phyloP scores from a whole-genome alignment of 1,140 invertebrate genomes.

The Caenorhabditis tropicalis region DNA sequence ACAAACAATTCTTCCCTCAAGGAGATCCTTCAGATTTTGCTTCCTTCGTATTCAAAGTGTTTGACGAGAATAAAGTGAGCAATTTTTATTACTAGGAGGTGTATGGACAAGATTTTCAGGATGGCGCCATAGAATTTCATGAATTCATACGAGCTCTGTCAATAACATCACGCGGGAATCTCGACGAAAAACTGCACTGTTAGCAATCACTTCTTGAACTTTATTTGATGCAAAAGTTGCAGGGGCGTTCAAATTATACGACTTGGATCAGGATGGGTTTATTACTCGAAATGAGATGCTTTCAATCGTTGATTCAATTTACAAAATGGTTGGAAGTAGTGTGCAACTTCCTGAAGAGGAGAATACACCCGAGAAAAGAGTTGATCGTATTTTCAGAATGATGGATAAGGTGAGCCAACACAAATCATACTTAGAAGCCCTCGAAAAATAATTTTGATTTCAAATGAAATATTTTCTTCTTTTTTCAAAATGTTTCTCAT shows the following conservation, averaged over 20 bases:
- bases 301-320: constrained; percentile 97
- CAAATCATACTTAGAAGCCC: background rate
- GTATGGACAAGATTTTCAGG: constrained; percentile 78
- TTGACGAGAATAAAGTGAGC: constrained; percentile 95
- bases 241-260: constrained; percentile 83
- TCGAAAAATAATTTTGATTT: background rate
- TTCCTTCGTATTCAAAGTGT: constrained; percentile 93
- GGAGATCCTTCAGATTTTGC: constrained; percentile 94
- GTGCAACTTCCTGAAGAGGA: constrained; percentile 75
- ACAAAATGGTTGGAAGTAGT: constrained; percentile 86
- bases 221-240: constrained; percentile 44
- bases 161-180: constrained; percentile 91
- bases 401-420: constrained; percentile 81
- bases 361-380: constrained; percentile 91
- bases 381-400: constrained; percentile 95
- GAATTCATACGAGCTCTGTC: constrained; percentile 94
- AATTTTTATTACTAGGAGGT: too few species aligned
- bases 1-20: constrained; percentile 98
- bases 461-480: background rate
- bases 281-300: constrained; percentile 98
- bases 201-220: constrained; percentile 73
- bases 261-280: constrained; percentile 96
- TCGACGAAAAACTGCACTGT: constrained; percentile 96
- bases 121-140: constrained; percentile 95
- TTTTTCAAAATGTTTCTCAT: too few species aligned